Conservation (phyloP, 1,140 invertebrate species). For the Habropoda laboriosa region DNA sequence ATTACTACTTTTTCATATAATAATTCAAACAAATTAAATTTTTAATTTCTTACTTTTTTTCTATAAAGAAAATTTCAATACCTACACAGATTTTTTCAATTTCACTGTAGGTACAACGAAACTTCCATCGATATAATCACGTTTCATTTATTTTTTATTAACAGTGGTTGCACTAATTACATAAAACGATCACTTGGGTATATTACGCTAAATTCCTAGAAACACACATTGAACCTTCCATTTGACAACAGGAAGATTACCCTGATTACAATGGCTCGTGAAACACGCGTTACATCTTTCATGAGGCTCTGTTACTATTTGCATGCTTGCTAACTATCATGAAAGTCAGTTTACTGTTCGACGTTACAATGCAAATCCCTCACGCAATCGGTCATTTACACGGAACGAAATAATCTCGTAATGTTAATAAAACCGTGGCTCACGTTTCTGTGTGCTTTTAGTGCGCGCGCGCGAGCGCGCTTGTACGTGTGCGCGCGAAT, state of each 20-base stretch:
- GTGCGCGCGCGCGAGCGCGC: too few species aligned
- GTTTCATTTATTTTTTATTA: too few species aligned
- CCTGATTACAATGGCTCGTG: background rate
- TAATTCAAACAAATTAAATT: too few species aligned
- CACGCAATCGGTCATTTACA: constrained; percentile 13
- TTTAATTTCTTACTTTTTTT: too few species aligned
- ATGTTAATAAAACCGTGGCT: constrained; percentile 3
- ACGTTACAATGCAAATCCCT: constrained; percentile 6
- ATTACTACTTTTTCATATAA: too few species aligned
- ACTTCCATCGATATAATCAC: too few species aligned
- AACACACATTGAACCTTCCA: background rate
- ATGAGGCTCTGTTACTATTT: background rate
- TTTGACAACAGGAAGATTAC: background rate
- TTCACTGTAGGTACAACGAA: too few species aligned
- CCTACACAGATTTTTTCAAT: too few species aligned
- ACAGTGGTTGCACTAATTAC: too few species aligned
- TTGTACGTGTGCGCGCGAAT: background rate
- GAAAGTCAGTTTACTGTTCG: background rate
- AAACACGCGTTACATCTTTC: background rate
- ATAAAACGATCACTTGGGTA: too few species aligned
- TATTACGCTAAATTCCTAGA: too few species aligned
- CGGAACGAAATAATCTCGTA: background rate
- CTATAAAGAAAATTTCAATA: too few species aligned
- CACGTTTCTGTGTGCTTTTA: background rate
- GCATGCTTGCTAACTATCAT: background rate